Evolutionary conservation across 2,113 vertebrate species (phyloP).

Genomic region (Nanorana parkeri): DNA sequence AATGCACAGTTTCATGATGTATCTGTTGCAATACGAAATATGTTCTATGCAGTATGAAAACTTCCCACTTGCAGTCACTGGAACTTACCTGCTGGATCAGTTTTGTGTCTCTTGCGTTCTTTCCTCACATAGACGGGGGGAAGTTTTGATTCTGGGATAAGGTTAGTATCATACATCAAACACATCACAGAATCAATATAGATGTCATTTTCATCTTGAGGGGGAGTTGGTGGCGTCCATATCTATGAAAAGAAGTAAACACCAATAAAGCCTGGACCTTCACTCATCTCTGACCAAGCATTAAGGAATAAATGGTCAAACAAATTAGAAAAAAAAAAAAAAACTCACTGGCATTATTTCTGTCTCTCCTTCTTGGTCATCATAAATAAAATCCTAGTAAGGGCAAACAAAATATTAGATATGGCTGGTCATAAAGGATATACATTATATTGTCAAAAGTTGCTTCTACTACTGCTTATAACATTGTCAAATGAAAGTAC

Average conservation of each 20-base stretch:
- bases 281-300: neutral
- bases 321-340: neutral
- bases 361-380: slow-evolving; percentile 84
- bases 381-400: slow-evolving; percentile 86
- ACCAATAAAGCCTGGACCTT: neutral
- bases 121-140: slow-evolving; percentile 89
- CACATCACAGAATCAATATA: slow-evolving; percentile 94
- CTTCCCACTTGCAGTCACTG: neutral
- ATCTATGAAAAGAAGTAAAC: slow-evolving; percentile 70
- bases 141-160: slow-evolving; percentile 87
- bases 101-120: slow-evolving; percentile 88
- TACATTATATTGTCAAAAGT: too few species aligned
- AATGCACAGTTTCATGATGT: neutral
- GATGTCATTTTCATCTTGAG: slow-evolving; percentile 92
- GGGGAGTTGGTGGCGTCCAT: slow-evolving; percentile 93
- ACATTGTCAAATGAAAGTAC: too few species aligned
- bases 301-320: slow-evolving; percentile 3
- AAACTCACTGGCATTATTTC: slow-evolving; percentile 90
- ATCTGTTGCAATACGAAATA: neutral
- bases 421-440: neutral
- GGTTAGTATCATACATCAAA: slow-evolving; percentile 88
- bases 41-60: too few species aligned
- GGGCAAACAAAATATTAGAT: neutral
- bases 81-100: slow-evolving; percentile 82
- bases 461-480: too few species aligned